A percentile compares a stretch with the other conserved stretches of the same genome.
These are phyloP conservation scores for Hesperia comma DNA, from an alignment of 2,888 invertebrate species.

Conservation along the genomic window DNA sequence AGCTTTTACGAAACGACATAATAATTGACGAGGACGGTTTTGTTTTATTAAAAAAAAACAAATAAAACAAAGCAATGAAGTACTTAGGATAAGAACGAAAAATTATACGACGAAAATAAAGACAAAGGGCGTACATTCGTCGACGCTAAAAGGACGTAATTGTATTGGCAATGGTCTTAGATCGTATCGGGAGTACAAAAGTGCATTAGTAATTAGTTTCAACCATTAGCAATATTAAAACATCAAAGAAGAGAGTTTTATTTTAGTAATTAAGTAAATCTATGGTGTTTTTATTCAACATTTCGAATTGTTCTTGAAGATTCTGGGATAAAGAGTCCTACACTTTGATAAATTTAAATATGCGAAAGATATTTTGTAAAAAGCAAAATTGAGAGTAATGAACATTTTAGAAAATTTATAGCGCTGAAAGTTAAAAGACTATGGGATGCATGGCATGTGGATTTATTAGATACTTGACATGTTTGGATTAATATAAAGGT, in stretches of 20 bases:
- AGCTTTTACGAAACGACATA: not conserved
- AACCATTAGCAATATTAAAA: constrained; percentile 25
- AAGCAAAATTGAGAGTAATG: too few species aligned
- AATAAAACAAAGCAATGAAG: constrained; percentile 12
- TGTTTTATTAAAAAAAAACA: not conserved
- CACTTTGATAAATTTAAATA: too few species aligned
- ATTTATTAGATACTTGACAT: too few species aligned
- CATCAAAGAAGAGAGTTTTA: not conserved
- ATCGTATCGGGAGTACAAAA: constrained; percentile 11
- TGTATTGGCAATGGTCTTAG: constrained; percentile 21
- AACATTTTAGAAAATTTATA: too few species aligned
- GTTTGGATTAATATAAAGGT: too few species aligned
- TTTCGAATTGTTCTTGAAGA: too few species aligned
- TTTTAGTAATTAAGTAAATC: not conserved
- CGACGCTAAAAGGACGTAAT: constrained; percentile 16
- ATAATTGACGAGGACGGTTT: not conserved
- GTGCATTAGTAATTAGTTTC: constrained; percentile 20
- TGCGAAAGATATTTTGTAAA: too few species aligned
- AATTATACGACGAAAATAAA: constrained; percentile 13
- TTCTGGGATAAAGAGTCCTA: too few species aligned
- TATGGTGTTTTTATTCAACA: too few species aligned
- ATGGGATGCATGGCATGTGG: too few species aligned
- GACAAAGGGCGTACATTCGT: constrained; percentile 1
- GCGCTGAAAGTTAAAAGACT: too few species aligned
- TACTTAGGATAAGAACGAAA: not conserved